A percentile compares a stretch with the other conserved stretches of the same genome.
Conservation (phyloP, 2,888 invertebrate species). For the Drosophila barbarae region DNA sequence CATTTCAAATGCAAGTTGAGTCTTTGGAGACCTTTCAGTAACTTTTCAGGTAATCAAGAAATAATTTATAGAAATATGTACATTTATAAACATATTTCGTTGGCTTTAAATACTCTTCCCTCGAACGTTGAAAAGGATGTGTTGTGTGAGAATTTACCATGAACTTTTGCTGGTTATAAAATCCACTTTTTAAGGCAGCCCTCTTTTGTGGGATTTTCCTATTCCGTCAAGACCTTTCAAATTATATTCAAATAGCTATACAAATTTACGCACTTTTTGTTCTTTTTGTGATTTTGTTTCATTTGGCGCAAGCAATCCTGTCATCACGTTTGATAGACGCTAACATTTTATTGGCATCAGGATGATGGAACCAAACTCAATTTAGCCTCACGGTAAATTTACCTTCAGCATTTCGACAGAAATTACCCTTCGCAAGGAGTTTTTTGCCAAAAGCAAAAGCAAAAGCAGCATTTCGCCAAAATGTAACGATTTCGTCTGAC, state of each 20-base stretch:
- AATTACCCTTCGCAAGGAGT: slow-evolving; percentile 8
- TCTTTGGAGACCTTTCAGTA: neutral
- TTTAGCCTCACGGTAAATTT: slow-evolving; percentile 11
- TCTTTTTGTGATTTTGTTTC: slow-evolving; percentile 1
- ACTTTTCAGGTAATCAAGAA: neutral
- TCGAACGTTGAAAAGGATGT: neutral
- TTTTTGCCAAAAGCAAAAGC: neutral
- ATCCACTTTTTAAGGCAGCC: neutral
- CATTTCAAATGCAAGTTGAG: neutral
- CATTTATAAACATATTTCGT: neutral
- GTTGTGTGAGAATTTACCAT: neutral
- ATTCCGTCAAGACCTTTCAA: neutral
- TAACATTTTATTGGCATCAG: slow-evolving; percentile 12
- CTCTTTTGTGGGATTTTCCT: slow-evolving; percentile 5
- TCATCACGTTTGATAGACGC: slow-evolving; percentile 5
- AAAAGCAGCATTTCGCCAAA: neutral
- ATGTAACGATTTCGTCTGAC: slow-evolving; percentile 10
- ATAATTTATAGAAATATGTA: neutral
- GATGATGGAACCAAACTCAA: slow-evolving; percentile 15
- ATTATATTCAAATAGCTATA: slow-evolving; percentile 3
- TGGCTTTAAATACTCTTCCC: neutral
- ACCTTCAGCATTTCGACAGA: slow-evolving; percentile 12
- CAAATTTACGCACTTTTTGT: slow-evolving; percentile 1
- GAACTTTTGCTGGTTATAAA: neutral
- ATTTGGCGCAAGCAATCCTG: slow-evolving; percentile 3